Conservation (phyloP, 2,888 invertebrate species). For the Pachymerium ferrugineum region DNA sequence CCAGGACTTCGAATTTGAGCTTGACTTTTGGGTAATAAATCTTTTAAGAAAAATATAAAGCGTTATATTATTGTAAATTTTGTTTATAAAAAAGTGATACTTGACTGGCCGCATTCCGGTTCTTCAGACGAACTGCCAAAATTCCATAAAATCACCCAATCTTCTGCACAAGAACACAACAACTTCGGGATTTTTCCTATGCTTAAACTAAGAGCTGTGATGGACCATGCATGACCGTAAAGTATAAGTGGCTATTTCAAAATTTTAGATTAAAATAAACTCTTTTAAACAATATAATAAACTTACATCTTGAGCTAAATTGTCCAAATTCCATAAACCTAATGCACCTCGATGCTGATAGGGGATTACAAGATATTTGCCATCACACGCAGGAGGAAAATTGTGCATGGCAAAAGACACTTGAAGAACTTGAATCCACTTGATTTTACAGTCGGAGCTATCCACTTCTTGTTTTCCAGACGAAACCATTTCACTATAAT, state of each 20-base stretch:
- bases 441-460: conserved; percentile 12
- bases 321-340: conserved; percentile 20
- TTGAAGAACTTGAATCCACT: conserved; percentile 18
- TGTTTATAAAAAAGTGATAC: background rate
- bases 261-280: background rate
- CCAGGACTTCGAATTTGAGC: conserved; percentile 28
- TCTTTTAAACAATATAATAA: background rate
- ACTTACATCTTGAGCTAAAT: conserved; percentile 27
- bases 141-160: conserved; percentile 31
- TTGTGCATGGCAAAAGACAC: background rate
- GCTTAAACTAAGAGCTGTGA: conserved; percentile 30
- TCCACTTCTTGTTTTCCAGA: background rate
- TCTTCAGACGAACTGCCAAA: background rate
- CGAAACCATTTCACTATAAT: background rate
- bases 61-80: background rate
- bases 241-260: conserved; percentile 23
- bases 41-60: background rate
- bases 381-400: conserved; percentile 29
- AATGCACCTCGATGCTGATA: background rate
- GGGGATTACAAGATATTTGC: conserved; percentile 20
- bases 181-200: conserved; percentile 24
- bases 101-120: background rate
- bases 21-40: background rate
- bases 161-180: conserved; percentile 32
- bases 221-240: conserved; percentile 25